Conservation (phyloP, 2,797 vertebrate genomes). For the Myiothlypis coronata region DNA sequence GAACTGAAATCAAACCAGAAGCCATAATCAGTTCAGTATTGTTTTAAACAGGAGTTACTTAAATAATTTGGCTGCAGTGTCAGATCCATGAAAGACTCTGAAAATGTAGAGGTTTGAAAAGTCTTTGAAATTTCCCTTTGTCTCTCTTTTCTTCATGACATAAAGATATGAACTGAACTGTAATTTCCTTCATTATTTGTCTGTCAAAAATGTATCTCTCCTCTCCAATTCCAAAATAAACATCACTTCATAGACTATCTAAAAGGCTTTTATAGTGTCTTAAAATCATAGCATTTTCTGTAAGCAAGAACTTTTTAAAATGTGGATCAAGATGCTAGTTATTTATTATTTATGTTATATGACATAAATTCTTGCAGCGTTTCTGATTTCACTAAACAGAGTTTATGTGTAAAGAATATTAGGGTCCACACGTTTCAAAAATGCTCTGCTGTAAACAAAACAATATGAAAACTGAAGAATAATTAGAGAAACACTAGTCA, state of each 20-base stretch:
- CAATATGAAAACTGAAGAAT: background rate
- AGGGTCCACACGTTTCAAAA: background rate
- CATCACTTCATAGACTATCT: background rate
- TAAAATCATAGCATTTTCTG: background rate
- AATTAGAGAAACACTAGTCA: background rate
- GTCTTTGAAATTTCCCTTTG: background rate
- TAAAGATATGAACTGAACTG: background rate
- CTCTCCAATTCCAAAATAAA: background rate
- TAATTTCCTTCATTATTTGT: background rate
- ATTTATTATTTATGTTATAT: background rate
- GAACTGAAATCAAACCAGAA: background rate
- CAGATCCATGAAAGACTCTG: background rate
- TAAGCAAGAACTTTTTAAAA: background rate
- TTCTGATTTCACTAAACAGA: background rate
- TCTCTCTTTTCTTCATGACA: background rate
- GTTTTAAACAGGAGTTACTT: background rate
- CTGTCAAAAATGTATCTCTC: background rate
- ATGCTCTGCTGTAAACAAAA: background rate
- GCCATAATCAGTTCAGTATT: background rate
- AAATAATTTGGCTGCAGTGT: background rate
- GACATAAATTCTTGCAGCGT: background rate
- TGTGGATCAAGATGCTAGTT: background rate
- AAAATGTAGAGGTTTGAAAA: background rate
- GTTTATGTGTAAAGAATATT: background rate
- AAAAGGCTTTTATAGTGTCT: background rate